These are phyloP conservation scores for Hirtodrosophila alboralis DNA, from an alignment of 2,888 invertebrate genomes.

Conservation along the genomic window DNA sequence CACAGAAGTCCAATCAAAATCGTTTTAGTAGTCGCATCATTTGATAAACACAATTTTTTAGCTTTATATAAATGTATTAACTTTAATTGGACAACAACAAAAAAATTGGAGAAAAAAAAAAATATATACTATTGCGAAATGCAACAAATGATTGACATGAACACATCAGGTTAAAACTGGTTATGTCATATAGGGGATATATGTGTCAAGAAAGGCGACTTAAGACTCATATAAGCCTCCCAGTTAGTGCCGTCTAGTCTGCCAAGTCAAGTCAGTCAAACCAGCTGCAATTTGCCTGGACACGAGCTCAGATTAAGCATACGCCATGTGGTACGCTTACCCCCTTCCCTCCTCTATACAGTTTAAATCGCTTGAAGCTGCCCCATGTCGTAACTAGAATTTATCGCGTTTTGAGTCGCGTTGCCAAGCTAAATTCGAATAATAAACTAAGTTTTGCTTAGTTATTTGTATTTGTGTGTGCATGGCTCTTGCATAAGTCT, in stretches of 20 bases:
- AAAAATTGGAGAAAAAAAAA: slow-evolving; percentile 7
- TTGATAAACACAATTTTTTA: slow-evolving; percentile 33
- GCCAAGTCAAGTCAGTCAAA: slow-evolving; percentile 4
- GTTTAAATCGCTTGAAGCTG: slow-evolving; percentile 30
- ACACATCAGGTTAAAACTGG: slow-evolving; percentile 49
- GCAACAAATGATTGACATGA: slow-evolving; percentile 54
- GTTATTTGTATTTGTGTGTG: slow-evolving; percentile 8
- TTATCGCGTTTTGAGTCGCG: slow-evolving; percentile 57
- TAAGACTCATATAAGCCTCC: slow-evolving; percentile 23
- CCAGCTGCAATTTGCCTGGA: slow-evolving; percentile 42
- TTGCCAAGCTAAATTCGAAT: slow-evolving; percentile 40
- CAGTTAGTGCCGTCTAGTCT: slow-evolving; percentile 49
- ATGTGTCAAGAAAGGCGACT: slow-evolving; percentile 60
- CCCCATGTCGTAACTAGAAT: slow-evolving; percentile 69
- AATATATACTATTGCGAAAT: slow-evolving; percentile 42
- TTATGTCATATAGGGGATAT: slow-evolving; percentile 48
- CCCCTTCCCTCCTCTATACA: not conserved
- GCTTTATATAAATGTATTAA: slow-evolving; percentile 44
- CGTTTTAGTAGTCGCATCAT: slow-evolving; percentile 53
- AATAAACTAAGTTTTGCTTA: slow-evolving; percentile 22
- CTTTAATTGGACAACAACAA: slow-evolving; percentile 40
- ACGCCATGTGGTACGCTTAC: slow-evolving; percentile 43
- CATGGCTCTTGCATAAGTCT: slow-evolving; percentile 39
- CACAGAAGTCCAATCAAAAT: slow-evolving; percentile 42
- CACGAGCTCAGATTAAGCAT: slow-evolving; percentile 63